Percentiles rank a stretch among this genome's conserved stretches.
These are phyloP conservation scores for Turritopsis rubra DNA, from an alignment of 30 jellyfish, hydroid and myxozoan species.

Conservation along the genomic window DNA sequence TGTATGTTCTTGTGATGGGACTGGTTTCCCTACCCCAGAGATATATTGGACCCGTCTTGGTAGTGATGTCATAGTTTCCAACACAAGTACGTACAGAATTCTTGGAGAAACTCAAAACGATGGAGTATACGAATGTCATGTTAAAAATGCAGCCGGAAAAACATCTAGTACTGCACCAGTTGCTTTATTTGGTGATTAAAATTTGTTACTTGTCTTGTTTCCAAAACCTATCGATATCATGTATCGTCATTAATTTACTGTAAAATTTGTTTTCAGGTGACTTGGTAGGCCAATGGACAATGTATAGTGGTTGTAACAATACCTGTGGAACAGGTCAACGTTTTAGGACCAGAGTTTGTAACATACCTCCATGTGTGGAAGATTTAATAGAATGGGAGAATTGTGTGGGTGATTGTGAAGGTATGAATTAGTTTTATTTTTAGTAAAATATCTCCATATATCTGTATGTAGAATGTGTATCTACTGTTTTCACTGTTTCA, in stretches of 20 bases:
- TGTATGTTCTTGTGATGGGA: slow-evolving; percentile 6
- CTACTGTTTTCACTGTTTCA: background rate
- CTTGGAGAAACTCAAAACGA: background rate
- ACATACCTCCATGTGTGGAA: background rate
- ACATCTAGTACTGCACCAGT: slow-evolving; percentile 1
- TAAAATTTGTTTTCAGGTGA: background rate
- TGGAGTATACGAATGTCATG: slow-evolving; percentile 17
- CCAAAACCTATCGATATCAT: background rate
- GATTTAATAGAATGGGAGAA: background rate
- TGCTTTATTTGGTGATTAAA: slow-evolving; percentile 4
- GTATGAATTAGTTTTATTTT: too few species aligned
- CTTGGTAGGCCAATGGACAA: background rate
- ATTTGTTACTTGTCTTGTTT: background rate
- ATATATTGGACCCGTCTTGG: slow-evolving; percentile 11
- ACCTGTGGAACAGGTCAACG: slow-evolving; percentile 18
- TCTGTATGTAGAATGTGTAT: too few species aligned
- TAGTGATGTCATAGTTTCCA: background rate
- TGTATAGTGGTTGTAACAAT: slow-evolving; percentile 25
- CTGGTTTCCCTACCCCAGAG: slow-evolving; percentile 17
- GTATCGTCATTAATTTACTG: background rate
- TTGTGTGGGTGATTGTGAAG: slow-evolving; percentile 13
- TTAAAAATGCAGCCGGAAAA: background rate
- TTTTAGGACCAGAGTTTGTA: slow-evolving; percentile 9
- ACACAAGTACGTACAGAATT: background rate
- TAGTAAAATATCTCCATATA: too few species aligned